A percentile compares a stretch with the other conserved stretches of the same genome.
These are phyloP conservation scores for Theocolax elegans DNA, from an alignment of 1,140 invertebrate genomes.

Conservation along the genomic window DNA sequence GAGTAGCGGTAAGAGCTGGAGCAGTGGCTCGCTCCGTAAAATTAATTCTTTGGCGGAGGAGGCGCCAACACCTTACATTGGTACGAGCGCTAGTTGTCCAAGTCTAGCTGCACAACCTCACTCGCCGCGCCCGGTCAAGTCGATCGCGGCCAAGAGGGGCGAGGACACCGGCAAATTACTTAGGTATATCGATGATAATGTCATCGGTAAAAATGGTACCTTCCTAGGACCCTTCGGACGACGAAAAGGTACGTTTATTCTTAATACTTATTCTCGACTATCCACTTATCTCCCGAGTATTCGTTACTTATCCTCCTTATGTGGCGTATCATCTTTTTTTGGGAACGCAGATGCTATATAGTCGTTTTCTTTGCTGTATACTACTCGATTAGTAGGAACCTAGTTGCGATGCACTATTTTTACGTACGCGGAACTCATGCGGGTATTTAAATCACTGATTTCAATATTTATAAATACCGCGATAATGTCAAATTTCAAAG, in stretches of 20 bases:
- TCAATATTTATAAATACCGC: too few relatives aligned
- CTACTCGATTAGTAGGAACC: too few relatives aligned
- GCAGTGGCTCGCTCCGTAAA: slow-evolving; percentile 60
- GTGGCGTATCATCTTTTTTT: too few relatives aligned
- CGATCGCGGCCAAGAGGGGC: slow-evolving; percentile 43
- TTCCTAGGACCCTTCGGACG: slow-evolving; percentile 85
- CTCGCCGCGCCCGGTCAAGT: slow-evolving; percentile 56
- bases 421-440: too few relatives aligned
- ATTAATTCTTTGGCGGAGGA: slow-evolving; percentile 64
- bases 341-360: too few relatives aligned
- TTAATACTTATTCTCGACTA: too few relatives aligned
- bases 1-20: slow-evolving; percentile 54
- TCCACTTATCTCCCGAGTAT: too few relatives aligned
- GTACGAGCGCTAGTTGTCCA: slow-evolving; percentile 26
- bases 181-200: slow-evolving; percentile 82
- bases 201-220: slow-evolving; percentile 81
- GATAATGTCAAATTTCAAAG: too few relatives aligned
- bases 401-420: too few relatives aligned
- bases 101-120: slow-evolving; percentile 24
- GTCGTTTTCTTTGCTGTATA: too few relatives aligned
- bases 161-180: slow-evolving; percentile 77
- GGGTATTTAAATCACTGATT: too few relatives aligned
- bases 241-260: slow-evolving; percentile 77
- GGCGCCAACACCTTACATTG: not conserved
- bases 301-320: too few relatives aligned